Evolutionary conservation across 2,888 invertebrate species (phyloP).

Genomic region (Notodonta ziczac): DNA sequence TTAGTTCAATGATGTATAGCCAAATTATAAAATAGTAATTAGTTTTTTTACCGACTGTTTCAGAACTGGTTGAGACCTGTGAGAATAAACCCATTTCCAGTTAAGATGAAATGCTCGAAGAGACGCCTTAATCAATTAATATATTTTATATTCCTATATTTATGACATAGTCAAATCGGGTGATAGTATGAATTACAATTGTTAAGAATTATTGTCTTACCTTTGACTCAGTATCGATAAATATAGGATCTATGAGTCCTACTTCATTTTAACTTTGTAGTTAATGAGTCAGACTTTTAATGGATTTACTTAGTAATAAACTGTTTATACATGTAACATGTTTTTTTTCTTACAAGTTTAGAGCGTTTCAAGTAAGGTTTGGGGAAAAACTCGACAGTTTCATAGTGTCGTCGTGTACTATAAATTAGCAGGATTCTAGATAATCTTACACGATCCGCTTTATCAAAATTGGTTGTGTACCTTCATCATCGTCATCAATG

Average conservation of each 20-base stretch:
- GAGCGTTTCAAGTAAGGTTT: no score
- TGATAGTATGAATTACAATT: constrained; percentile 8
- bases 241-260: constrained; percentile 1
- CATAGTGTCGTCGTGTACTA: no score
- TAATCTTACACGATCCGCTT: background rate
- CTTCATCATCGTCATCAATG: no score
- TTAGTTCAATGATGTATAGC: no score
- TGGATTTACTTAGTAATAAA: constrained; percentile 23
- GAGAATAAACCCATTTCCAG: constrained; percentile 49
- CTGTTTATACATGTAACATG: constrained; percentile 7
- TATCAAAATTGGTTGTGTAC: background rate
- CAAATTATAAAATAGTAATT: no score
- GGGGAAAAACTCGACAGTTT: no score
- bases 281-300: background rate
- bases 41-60: constrained; percentile 29
- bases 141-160: constrained; percentile 17
- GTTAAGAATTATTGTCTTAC: background rate
- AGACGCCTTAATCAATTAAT: constrained; percentile 4
- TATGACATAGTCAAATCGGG: constrained; percentile 35
- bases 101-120: constrained; percentile 21
- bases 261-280: constrained; percentile 19
- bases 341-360: constrained; percentile 5
- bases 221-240: constrained; percentile 9
- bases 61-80: constrained; percentile 68
- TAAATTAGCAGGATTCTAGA: no score